These are phyloP conservation scores for Terrapene triunguis DNA, from an alignment of 2,113 vertebrate species.

Conservation along the genomic window DNA sequence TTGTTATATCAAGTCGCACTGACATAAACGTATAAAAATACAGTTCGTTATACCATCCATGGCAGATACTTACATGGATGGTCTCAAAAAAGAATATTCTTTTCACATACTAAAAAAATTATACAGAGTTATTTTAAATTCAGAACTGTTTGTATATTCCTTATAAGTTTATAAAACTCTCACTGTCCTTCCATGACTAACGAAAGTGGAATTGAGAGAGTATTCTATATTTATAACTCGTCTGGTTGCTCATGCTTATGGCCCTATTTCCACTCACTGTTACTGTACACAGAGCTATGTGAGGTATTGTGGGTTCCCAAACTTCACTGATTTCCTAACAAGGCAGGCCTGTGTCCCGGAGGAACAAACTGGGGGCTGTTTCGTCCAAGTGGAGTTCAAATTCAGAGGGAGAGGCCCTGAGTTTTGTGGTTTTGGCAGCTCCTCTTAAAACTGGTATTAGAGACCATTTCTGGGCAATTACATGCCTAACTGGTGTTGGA, in stretches of 20 bases:
- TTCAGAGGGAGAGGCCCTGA: slow-evolving; percentile 64
- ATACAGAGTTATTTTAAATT: slow-evolving; percentile 82
- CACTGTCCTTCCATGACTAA: slow-evolving; percentile 89
- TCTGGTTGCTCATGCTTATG: slow-evolving; percentile 80
- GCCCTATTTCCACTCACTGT: slow-evolving; percentile 86
- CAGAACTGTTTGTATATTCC: slow-evolving; percentile 88
- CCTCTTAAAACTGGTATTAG: slow-evolving; percentile 52
- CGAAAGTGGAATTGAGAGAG: slow-evolving; percentile 87
- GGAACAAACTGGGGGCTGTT: slow-evolving; percentile 81
- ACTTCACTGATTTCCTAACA: slow-evolving; percentile 88
- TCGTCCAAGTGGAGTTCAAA: slow-evolving; percentile 45
- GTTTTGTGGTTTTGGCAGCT: slow-evolving; percentile 70
- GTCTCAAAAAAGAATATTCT: slow-evolving; percentile 74
- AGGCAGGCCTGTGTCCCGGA: slow-evolving; percentile 85
- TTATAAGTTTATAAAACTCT: slow-evolving; percentile 90
- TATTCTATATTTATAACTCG: slow-evolving; percentile 92
- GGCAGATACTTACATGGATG: slow-evolving; percentile 72
- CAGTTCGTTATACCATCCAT: slow-evolving; percentile 56
- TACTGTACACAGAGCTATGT: slow-evolving; percentile 88
- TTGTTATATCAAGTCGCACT: slow-evolving; percentile 55
- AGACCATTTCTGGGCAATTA: slow-evolving; percentile 66
- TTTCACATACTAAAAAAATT: slow-evolving; percentile 81
- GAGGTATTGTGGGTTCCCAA: slow-evolving; percentile 86
- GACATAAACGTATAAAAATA: slow-evolving; percentile 53
- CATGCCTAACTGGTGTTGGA: slow-evolving; percentile 32